A percentile compares a stretch with the other conserved stretches of the same genome.
phyloP scores from a whole-genome alignment of 2,113 vertebrate genomes.

The Corapipo altera region DNA sequence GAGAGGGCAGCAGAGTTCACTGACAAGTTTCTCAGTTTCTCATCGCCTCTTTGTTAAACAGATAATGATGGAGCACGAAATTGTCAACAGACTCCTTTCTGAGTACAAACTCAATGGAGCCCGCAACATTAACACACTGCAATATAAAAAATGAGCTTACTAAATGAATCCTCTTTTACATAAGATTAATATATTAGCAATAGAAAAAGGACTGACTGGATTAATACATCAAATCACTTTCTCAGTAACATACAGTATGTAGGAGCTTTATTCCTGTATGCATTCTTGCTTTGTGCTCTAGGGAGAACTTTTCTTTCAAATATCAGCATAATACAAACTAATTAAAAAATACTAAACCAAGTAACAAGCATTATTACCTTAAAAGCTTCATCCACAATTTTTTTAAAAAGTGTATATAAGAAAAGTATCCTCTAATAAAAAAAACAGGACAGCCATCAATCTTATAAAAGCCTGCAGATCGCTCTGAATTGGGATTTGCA shows the following conservation, averaged over 20 bases:
- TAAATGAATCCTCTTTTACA: background rate
- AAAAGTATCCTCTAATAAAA: background rate
- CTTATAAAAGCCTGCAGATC: background rate
- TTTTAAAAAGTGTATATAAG: background rate
- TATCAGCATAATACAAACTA: background rate
- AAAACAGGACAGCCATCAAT: background rate
- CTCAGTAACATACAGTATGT: background rate
- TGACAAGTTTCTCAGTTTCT: background rate
- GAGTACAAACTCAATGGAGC: background rate
- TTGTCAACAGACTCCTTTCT: background rate
- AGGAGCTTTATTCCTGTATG: background rate
- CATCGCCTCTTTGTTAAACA: background rate
- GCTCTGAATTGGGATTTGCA: background rate
- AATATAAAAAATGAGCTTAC: background rate
- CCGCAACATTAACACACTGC: background rate
- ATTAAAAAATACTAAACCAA: background rate
- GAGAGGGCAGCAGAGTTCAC: slow-evolving; percentile 44
- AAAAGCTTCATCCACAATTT: background rate
- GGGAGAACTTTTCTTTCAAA: background rate
- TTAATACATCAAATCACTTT: background rate
- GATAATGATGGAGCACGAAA: background rate
- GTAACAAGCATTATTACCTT: background rate
- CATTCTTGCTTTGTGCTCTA: background rate
- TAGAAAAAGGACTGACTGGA: background rate
- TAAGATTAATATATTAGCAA: background rate